Evolutionary conservation across 1,140 invertebrate species (phyloP).

Genomic region (Elymnias hypermnestra): DNA sequence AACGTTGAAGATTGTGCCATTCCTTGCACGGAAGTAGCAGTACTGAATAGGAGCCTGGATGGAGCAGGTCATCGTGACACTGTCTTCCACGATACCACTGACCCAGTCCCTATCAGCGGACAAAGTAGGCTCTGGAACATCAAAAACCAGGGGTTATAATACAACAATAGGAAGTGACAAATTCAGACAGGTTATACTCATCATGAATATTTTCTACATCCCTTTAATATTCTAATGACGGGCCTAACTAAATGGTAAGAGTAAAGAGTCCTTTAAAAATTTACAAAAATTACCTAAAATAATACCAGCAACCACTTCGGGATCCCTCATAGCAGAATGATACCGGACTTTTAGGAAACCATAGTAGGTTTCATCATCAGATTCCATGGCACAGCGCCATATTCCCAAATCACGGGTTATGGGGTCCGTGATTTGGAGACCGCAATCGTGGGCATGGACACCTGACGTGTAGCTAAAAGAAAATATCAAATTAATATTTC

Average conservation of each 20-base stretch:
- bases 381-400: conserved; percentile 54
- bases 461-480: conserved; percentile 31
- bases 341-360: conserved; percentile 40
- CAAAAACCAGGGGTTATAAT: too few species aligned
- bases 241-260: background rate
- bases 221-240: too few species aligned
- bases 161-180: too few species aligned
- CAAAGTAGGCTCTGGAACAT: conserved; percentile 43
- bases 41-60: conserved; percentile 43
- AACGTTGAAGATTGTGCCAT: conserved; percentile 48
- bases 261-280: background rate
- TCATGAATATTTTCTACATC: too few species aligned
- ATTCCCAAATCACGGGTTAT: conserved; percentile 35
- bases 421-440: conserved; percentile 38
- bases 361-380: conserved; percentile 35
- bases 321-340: conserved; percentile 34
- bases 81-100: conserved; percentile 21
- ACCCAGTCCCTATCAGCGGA: conserved; percentile 17
- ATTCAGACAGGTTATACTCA: too few species aligned
- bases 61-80: conserved; percentile 41
- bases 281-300: conserved; percentile 20
- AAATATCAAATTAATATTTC: too few species aligned
- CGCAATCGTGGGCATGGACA: conserved; percentile 33
- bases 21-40: conserved; percentile 55
- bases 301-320: conserved; percentile 33